Percentiles rank a stretch among this genome's conserved stretches.
phyloP scores from a whole-genome alignment of 2,888 invertebrate species.

The Aphidoletes aphidimyza region DNA sequence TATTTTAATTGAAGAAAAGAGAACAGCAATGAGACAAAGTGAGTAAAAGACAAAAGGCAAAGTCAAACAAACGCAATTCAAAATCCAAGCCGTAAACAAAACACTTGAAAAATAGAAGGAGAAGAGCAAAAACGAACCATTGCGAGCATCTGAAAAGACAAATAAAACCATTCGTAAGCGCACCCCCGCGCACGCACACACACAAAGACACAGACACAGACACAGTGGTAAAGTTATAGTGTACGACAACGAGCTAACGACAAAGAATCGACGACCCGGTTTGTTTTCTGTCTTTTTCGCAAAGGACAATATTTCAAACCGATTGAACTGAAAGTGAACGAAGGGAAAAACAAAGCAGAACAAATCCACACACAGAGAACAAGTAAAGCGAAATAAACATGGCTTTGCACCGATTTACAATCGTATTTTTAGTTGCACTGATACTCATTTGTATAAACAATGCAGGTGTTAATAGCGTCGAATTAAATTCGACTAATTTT shows the following conservation, averaged over 20 bases:
- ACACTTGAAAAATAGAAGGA: neutral
- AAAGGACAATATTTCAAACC: neutral
- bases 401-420: slow-evolving; percentile 6
- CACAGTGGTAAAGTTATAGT: slow-evolving; percentile 1
- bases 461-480: slow-evolving; percentile 47
- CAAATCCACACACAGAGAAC: neutral
- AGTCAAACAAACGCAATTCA: slow-evolving; percentile 35
- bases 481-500: slow-evolving; percentile 38
- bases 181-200: neutral
- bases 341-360: neutral
- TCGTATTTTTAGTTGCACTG: slow-evolving; percentile 31
- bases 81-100: slow-evolving; percentile 51
- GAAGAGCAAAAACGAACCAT: neutral
- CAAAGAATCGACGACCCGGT: neutral
- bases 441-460: neutral
- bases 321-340: neutral
- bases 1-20: slow-evolving; percentile 44
- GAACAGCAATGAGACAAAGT: slow-evolving; percentile 41
- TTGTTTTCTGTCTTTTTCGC: neutral
- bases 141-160: no score
- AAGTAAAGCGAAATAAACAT: neutral
- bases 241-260: neutral
- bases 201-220: neutral
- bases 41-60: slow-evolving; percentile 37
- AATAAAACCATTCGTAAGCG: neutral